Conservation (phyloP, 1,140 invertebrate genomes). For the Drosophila nasuta region DNA sequence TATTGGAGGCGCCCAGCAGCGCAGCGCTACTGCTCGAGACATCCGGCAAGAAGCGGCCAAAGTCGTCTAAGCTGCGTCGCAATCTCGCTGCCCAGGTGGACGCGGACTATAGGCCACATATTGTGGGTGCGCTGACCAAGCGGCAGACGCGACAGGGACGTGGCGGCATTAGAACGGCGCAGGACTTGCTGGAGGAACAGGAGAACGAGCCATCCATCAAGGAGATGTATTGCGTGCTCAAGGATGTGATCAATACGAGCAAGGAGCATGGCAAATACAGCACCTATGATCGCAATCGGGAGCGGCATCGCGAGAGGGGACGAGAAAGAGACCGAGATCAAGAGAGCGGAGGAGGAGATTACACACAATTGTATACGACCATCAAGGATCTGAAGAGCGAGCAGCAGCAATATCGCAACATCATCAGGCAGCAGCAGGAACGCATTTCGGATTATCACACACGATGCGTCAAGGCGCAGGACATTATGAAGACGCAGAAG, state of each 20-base stretch:
- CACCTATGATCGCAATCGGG: conserved; percentile 17
- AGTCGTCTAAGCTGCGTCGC: not conserved
- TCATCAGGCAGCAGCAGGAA: conserved; percentile 72
- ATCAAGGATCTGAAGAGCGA: conserved; percentile 68
- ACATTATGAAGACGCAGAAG: conserved; percentile 79
- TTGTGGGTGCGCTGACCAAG: conserved; percentile 35
- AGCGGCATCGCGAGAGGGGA: conserved; percentile 4
- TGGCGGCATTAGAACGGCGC: not conserved
- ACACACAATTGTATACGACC: conserved; percentile 58
- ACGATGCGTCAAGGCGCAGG: conserved; percentile 75
- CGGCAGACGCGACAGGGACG: conserved; percentile 12
- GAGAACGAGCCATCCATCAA: conserved; percentile 53
- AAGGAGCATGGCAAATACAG: conserved; percentile 41
- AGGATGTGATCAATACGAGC: conserved; percentile 66
- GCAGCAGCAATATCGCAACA: conserved; percentile 58
- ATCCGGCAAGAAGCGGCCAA: not conserved
- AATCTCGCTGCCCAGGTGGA: conserved; percentile 28
- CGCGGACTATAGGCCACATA: conserved; percentile 3
- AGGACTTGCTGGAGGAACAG: conserved; percentile 24
- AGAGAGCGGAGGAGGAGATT: conserved; percentile 8
- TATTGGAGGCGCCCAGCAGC: conserved; percentile 45
- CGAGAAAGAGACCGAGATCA: not conserved
- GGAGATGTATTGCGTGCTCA: conserved; percentile 65
- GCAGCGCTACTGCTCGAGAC: conserved; percentile 32
- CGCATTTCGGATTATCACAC: conserved; percentile 71